Evolutionary conservation across 1,140 invertebrate species (phyloP), one percentile per base, ranked within the genome.

Genomic region (Prorops nasuta): DNA sequence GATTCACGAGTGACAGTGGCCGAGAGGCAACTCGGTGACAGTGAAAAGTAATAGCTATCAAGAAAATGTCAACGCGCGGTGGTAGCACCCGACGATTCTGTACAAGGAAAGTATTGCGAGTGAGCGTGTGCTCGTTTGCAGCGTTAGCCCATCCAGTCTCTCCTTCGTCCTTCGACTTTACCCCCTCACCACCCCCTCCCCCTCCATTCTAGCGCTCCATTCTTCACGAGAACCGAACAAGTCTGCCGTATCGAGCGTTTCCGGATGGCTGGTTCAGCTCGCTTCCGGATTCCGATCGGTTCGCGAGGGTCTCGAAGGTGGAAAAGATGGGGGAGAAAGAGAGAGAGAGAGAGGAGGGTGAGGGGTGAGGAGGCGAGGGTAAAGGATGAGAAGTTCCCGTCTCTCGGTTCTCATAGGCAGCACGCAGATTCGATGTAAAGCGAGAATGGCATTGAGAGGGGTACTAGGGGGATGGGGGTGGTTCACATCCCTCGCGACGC

Each of bases 161-260:
- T 22, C 34, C 14, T n/a, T 10, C 34, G 6, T 40, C 36, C 17
- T 17, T 16, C 16, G 38, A 45, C 44, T 49, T 43, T 43, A 42
- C 44, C 44, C 28, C 31, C n/a, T 17, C 36, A 28, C 47, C 48
- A 21, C 51, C n/a, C 44, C 43, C 17, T 44, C 8, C 4, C 24
- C 24, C 4, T 10, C 24, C 10, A 18, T 18, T 35, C 28, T 44
- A 15, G 19, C 37, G 20, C 10, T 36, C 17, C 12, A 39, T 49
- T 18, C 39, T 42, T 34, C 3, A 36, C 31, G 28, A 16, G 28
- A 42, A 46, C 28, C 42, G 43, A 44, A 49, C 48, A 48, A 21
- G 44, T 54, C 46, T 60, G 51, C 44, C 53, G 60, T 63, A 64
- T 58, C 55, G 50, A 63, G 17, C 58, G 45, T 60, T 64, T 56